Evolutionary conservation across 2,797 vertebrate genomes (phyloP), one percentile per base, ranked within the genome.

Genomic region (Manis javanica): DNA sequence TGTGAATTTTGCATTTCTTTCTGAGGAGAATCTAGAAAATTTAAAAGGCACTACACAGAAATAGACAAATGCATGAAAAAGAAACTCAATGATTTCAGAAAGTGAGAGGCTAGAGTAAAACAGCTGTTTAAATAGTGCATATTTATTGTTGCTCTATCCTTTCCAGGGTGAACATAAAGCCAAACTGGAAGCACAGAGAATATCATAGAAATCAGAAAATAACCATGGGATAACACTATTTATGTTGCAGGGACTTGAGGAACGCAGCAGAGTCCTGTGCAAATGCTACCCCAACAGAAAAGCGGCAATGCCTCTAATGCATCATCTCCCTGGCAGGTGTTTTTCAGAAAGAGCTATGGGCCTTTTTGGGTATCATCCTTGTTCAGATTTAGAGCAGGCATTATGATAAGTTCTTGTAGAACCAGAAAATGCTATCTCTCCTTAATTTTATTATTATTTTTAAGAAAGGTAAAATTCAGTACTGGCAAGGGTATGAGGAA

Each of bases 151-250:
- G 74, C 93, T 96, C 77, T 75, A 85, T 95, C 89, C 86, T 83
- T 96, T 88, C 90, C 39, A 69, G 90, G 96, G 97, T 96, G 95
- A 87, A 94, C 87, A 90, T 75, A 84, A 96, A 98, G 95, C 66
- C 69, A 97, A 94, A 93, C n/a, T 39, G 88, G 96, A 96, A 88
- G 64, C 74, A 94, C 87, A 78, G 14, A 26, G 69, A 39, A 14
- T 42, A 51, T 19, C 39, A 87, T 0, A 75, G 26, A 66, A 29
- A 74, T n/a, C 96, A 90, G 86, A 97, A 96, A 90, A 88, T 91
- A 78, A 96, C 92, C 87, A 94, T 10, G n/a, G 63, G 63, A 66
- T 89, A 97, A 96, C 87, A 97, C 91, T 97, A 96, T 96, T 97
- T 95, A 97, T 95, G 92, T 46, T 81, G 53, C 64, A 74, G 39